Evolutionary conservation across 1,140 invertebrate genomes (phyloP).

Genomic region (Nasonia giraulti): DNA sequence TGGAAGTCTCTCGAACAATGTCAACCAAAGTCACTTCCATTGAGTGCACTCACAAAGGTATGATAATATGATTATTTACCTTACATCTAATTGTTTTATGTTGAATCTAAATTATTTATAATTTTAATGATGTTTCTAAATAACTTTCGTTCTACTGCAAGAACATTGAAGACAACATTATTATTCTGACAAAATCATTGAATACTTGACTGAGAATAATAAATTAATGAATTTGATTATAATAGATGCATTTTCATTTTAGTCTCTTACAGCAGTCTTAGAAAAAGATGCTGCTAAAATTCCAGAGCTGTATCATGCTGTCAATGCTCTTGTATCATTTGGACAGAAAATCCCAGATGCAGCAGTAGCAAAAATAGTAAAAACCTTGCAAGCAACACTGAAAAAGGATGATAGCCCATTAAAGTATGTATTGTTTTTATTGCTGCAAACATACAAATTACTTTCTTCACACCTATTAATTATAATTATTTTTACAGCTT

Average conservation of each 20-base stretch:
- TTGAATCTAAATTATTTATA: constrained; percentile 34
- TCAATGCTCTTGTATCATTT: constrained; percentile 66
- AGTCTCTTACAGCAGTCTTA: constrained; percentile 67
- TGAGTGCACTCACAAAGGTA: constrained; percentile 64
- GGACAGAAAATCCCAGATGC: constrained; percentile 70
- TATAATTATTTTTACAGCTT: constrained; percentile 75
- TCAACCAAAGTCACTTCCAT: constrained; percentile 62
- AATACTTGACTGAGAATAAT: constrained; percentile 27
- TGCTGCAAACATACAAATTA: constrained; percentile 13
- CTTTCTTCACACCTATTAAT: neutral
- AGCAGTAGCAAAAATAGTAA: constrained; percentile 77
- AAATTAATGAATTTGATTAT: constrained; percentile 5
- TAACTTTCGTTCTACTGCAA: constrained; percentile 70
- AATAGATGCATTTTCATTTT: constrained; percentile 52
- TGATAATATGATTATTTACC: constrained; percentile 33
- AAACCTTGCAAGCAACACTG: constrained; percentile 79
- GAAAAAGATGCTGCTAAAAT: constrained; percentile 72
- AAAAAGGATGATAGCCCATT: constrained; percentile 86
- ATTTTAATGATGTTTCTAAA: constrained; percentile 62
- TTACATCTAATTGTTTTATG: constrained; percentile 9
- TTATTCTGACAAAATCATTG: constrained; percentile 54
- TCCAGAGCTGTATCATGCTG: constrained; percentile 72
- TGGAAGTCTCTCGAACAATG: constrained; percentile 74
- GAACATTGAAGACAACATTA: constrained; percentile 60
- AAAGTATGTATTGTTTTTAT: constrained; percentile 73